Conservation (phyloP, 2,797 vertebrate genomes). For the Epinephelus coioides region DNA sequence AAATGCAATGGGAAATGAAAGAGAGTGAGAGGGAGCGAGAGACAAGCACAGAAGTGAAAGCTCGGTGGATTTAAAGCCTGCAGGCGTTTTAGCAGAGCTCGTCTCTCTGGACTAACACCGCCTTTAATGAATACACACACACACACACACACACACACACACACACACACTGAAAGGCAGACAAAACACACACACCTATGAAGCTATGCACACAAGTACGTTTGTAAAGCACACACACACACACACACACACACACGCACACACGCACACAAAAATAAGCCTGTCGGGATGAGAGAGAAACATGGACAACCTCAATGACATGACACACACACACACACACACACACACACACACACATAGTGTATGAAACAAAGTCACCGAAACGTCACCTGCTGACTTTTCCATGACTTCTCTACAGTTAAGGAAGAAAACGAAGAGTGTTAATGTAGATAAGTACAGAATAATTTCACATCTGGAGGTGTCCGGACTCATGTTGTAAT, state of each 20-base stretch:
- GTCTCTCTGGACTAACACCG: conserved; percentile 62
- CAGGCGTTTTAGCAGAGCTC: conserved; percentile 69
- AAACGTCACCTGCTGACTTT: conserved; percentile 5
- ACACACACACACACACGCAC: conserved; percentile 12
- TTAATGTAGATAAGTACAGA: too few relatives aligned
- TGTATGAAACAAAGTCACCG: conserved; percentile 1
- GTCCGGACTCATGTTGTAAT: neutral
- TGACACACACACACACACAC: conserved; percentile 1
- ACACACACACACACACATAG: conserved; percentile 16
- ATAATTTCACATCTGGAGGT: too few relatives aligned
- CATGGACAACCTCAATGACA: conserved; percentile 7
- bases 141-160: conserved; percentile 46
- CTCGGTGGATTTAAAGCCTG: conserved; percentile 71
- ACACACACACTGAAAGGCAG: conserved; percentile 40
- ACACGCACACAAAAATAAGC: neutral
- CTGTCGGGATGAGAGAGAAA: neutral
- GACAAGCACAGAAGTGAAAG: conserved; percentile 33
- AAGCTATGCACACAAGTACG: conserved; percentile 14
- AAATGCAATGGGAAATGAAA: conserved; percentile 6
- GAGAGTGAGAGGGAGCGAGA: conserved; percentile 17
- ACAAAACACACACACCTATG: conserved; percentile 51
- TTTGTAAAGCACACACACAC: conserved; percentile 23
- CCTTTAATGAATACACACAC: conserved; percentile 69
- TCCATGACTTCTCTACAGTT: neutral
- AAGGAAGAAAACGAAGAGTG: too few relatives aligned